Base-by-base conservation (phyloP, 2,113 vertebrate species). In the Pomatorhinus ruficollis region DNA sequence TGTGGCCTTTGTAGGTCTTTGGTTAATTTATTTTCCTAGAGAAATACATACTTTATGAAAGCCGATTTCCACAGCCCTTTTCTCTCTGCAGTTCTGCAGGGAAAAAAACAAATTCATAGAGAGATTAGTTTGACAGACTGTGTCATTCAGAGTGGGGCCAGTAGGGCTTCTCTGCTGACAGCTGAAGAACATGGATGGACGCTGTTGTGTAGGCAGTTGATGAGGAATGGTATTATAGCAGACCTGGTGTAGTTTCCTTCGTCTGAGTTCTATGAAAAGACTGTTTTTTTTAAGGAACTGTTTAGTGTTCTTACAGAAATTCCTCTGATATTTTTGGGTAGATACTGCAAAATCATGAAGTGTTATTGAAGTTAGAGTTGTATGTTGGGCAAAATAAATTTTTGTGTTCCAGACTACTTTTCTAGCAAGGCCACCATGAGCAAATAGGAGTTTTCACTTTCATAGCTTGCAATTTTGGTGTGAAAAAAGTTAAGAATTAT, bases 121-220 rank as follows among this genome's bases (percentile, higher is more conserved):
- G 19, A 50, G 28, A 28, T 87, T 33, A 50, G 30, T 81, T 89
- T 4, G 22, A 8, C 72, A 89, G 72, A 66, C 4, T 3, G 18
- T 69, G 9, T 77, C 45, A 21, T 44, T 86, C 63, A 17, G 22
- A 47, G 31, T 33, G 30, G 47, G 56, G 40, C n/a, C 40, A 35
- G 35, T 3, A 53, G 37, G 37, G 18, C 44, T 76, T 0, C 0
- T 66, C 23, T 64, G 61, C 44, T 83, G 31, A 12, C 0, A 23
- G 30, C 68, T 54, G 64, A 74, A 57, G 63, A 74, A 33, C 7
- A 1, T 52, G 60, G 66, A 59, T 63, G 49, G 54, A 65, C 72
- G 65, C 37, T 52, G 16, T 54, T 60, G 57, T 68, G 33, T 33
- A n/a, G 31, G 63, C 70, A 68, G 33, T n/a, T 69, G 28, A 33